Percentiles rank a stretch among this genome's conserved stretches.
Evolutionary conservation across 2,797 vertebrate species (phyloP).

Genomic region (Pogoniulus pusillus): DNA sequence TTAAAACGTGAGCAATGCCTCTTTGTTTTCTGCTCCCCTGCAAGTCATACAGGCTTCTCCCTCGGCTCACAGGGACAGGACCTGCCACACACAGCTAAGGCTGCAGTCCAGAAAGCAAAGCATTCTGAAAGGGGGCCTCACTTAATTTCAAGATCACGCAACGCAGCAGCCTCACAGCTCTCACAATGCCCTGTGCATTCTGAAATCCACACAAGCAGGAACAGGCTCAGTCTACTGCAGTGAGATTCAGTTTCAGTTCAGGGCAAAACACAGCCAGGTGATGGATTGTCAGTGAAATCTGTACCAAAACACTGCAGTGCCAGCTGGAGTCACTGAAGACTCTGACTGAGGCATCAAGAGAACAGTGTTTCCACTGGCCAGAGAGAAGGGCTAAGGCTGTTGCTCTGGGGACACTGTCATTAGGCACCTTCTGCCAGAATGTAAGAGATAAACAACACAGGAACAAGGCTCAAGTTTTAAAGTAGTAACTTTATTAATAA

Average conservation of each 20-base stretch:
- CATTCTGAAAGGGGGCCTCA: not conserved
- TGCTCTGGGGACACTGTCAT: fast-evolving
- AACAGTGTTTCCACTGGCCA: too few relatives aligned
- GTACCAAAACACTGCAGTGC: not conserved
- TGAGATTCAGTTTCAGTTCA: not conserved
- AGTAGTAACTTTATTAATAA: conserved; percentile 85
- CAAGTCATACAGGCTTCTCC: not conserved
- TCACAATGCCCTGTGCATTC: not conserved
- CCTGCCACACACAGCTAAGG: fast-evolving
- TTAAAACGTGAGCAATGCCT: not conserved
- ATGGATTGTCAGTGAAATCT: not conserved
- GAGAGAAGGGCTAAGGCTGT: too few relatives aligned
- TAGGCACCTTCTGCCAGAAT: not conserved
- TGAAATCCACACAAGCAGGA: not conserved
- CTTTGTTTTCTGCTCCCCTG: not conserved
- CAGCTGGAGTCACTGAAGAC: too few relatives aligned
- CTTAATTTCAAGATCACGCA: too few relatives aligned
- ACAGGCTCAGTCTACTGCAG: not conserved
- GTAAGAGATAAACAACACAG: not conserved
- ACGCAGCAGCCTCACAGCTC: not conserved
- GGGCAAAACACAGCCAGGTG: not conserved
- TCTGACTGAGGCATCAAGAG: fast-evolving
- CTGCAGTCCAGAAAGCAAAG: not conserved
- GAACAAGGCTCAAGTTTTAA: conserved; percentile 55
- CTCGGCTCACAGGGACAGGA: too few relatives aligned